Evolutionary conservation across 2,888 invertebrate genomes (phyloP), one percentile per base, ranked within the genome.

Genomic region (Sacculina carcini): DNA sequence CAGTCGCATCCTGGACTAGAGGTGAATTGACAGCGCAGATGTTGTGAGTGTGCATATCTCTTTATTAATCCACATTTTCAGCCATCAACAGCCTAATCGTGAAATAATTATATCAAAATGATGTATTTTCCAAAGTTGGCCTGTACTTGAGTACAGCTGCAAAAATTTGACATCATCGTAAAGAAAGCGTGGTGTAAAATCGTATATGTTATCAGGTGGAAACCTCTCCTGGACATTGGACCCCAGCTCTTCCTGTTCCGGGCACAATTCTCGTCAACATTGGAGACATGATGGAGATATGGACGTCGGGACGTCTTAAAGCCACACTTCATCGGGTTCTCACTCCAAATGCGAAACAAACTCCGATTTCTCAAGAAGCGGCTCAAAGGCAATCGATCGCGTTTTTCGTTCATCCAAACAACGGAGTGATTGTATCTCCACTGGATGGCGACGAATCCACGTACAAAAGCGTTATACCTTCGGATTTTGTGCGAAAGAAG

Each of bases 1-100:
- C 80, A 82, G 62, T 74, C 76, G 38, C 78, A 79, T 58, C 79
- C 80, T 16, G 81, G 81, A 2, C 68, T 82, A 10, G 76, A 78
- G 71, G 74, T 74, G 57, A 58, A 36, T 23, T 32, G 32, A 21
- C 23, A 34, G 5, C 23, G 50, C 47, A 26, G 4, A 34, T 12
- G 19, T 28, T 16, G 14, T n/a, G n/a, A n/a, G n/a, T n/a, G n/a
- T n/a, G n/a, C n/a, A n/a, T n/a, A n/a, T n/a, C n/a, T n/a, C n/a
- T n/a, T n/a, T n/a, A n/a, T n/a, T n/a, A n/a, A n/a, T n/a, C n/a
- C n/a, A n/a, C n/a, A n/a, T n/a, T n/a, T n/a, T n/a, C n/a, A n/a
- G n/a, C n/a, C n/a, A n/a, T n/a, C n/a, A n/a, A n/a, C n/a, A n/a
- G 12, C 2, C 46, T 28, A 29, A 12, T 50, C 19, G n/a, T 2